A percentile compares a stretch with the other conserved stretches of the same genome.
These are phyloP conservation scores for Saturnia japonica DNA, from an alignment of 2,888 invertebrate genomes.

Conservation along the genomic window DNA sequence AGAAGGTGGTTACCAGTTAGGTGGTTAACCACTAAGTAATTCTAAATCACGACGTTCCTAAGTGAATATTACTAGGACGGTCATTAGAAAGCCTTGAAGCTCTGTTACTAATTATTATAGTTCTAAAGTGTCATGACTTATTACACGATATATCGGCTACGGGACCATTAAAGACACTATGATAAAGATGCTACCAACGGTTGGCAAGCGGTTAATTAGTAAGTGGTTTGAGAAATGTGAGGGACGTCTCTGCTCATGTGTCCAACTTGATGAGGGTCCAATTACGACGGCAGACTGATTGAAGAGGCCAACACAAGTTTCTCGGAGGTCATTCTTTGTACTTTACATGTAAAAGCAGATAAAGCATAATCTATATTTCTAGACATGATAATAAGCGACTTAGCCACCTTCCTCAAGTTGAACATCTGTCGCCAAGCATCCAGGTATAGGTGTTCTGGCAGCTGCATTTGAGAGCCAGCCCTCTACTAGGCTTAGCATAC, in stretches of 20 bases:
- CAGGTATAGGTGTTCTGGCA: no score
- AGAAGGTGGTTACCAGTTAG: neutral
- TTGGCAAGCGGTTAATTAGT: slow-evolving; percentile 60
- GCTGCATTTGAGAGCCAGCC: no score
- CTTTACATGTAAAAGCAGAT: slow-evolving; percentile 26
- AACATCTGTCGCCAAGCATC: no score
- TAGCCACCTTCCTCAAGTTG: no score
- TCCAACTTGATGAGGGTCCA: slow-evolving; percentile 56
- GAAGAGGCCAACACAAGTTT: slow-evolving; percentile 41
- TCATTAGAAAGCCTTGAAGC: neutral
- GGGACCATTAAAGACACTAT: slow-evolving; percentile 2
- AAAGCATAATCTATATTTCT: neutral
- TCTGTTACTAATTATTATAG: slow-evolving; percentile 1
- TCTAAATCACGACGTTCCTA: neutral
- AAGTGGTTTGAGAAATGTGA: slow-evolving; percentile 61
- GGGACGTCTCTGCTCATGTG: slow-evolving; percentile 49
- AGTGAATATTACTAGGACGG: neutral
- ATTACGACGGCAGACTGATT: slow-evolving; percentile 64
- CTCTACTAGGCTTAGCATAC: no score
- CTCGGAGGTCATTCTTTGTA: slow-evolving; percentile 40
- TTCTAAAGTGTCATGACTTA: slow-evolving; percentile 21
- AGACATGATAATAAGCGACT: neutral
- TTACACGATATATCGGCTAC: slow-evolving; percentile 2
- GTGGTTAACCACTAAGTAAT: neutral
- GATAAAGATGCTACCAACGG: slow-evolving; percentile 14